phyloP scores from a whole-genome alignment of 1,140 invertebrate genomes.

The fruit fly (Drosophila melanogaster) region DNA sequence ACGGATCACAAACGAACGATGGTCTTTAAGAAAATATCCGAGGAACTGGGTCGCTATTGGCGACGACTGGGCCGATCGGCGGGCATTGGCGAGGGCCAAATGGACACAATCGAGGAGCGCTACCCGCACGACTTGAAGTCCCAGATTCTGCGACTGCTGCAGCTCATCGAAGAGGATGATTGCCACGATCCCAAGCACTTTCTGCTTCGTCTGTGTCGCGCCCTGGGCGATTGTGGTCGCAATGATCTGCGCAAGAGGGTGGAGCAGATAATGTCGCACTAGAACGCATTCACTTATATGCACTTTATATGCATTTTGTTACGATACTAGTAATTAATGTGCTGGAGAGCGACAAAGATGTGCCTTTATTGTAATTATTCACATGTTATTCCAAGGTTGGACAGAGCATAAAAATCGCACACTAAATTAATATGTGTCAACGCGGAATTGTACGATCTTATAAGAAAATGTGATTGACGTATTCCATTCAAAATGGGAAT shows the following conservation, averaged over 20 bases:
- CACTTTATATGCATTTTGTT: too few species aligned
- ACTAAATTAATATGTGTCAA: too few species aligned
- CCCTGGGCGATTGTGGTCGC: constrained; percentile 55
- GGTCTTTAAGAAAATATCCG: constrained; percentile 64
- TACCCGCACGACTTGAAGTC: constrained; percentile 63
- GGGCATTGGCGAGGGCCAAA: constrained; percentile 84
- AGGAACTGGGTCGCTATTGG: constrained; percentile 85
- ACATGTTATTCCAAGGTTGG: too few species aligned
- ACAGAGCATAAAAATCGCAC: too few species aligned
- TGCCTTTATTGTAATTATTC: too few species aligned
- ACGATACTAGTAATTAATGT: neutral
- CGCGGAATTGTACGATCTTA: too few species aligned
- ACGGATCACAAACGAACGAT: constrained; percentile 63
- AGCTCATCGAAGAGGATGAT: constrained; percentile 70
- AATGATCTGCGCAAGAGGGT: constrained; percentile 71
- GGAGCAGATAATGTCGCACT: constrained; percentile 74
- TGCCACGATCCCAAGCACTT: constrained; percentile 64
- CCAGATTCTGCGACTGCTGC: constrained; percentile 61
- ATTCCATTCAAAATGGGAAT: too few species aligned
- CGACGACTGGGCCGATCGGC: constrained; percentile 85
- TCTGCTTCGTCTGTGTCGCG: constrained; percentile 58
- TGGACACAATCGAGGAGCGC: constrained; percentile 85
- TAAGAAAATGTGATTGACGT: too few species aligned
- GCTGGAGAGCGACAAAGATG: neutral
- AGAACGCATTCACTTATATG: neutral